Conservation (phyloP, 53 echinoderm and acorn worm genomes). For the Actinopyga echinites region DNA sequence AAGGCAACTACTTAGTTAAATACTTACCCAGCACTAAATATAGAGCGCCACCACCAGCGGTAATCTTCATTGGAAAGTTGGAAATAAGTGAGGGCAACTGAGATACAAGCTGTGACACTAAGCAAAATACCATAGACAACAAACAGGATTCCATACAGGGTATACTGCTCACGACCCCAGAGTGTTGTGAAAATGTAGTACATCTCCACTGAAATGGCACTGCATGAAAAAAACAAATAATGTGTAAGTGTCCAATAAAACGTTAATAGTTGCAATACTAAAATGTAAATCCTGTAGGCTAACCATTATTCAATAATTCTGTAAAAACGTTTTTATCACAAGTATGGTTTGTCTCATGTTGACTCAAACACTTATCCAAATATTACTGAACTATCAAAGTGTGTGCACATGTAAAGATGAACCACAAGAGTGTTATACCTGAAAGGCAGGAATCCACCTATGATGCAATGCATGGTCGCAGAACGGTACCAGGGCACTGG, state of each 20-base stretch:
- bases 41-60: conserved; percentile 99
- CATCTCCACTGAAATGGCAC: conserved; percentile 99
- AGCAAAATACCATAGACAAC: conserved; percentile 95
- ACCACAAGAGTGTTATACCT: conserved; percentile 58
- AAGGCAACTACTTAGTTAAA: too few species aligned
- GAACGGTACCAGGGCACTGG: conserved; percentile 98
- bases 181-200: conserved; percentile 99
- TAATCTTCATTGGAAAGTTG: conserved; percentile 92
- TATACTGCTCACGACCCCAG: conserved; percentile 98
- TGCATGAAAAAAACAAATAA: conserved; percentile 17
- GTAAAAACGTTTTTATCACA: too few species aligned
- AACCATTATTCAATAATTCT: too few species aligned
- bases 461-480: conserved; percentile 83
- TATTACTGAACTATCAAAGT: too few species aligned
- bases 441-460: conserved; percentile 97
- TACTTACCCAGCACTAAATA: conserved; percentile 97
- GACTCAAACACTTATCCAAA: too few species aligned
- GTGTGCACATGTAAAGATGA: too few species aligned
- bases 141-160: conserved; percentile 94
- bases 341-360: too few species aligned
- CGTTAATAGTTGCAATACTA: not conserved
- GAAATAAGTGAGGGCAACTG: conserved; percentile 95
- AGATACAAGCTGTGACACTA: conserved; percentile 97
- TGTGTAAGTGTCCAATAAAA: too few species aligned
- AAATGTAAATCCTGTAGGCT: not conserved